Evolutionary conservation across 2,113 vertebrate genomes (phyloP).

Genomic region (Eupsittula cactorum): DNA sequence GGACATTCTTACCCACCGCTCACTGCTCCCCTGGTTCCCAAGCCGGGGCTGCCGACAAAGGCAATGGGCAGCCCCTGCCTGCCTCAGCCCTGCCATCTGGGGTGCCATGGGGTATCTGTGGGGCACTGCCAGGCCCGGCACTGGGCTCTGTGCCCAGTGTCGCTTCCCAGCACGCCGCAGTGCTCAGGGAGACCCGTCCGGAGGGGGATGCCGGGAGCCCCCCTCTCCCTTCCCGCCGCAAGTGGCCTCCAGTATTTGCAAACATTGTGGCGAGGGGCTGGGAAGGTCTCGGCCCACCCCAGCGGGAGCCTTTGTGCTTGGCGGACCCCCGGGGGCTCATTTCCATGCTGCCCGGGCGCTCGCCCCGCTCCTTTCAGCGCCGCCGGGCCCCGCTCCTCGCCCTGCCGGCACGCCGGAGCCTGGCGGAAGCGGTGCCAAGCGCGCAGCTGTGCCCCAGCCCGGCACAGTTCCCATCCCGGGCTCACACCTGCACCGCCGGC

Average conservation of each 20-base stretch:
- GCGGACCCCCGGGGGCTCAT: slow-evolving; percentile 49
- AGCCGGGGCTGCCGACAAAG: neutral
- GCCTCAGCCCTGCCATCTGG: neutral
- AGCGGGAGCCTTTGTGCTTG: slow-evolving; percentile 57
- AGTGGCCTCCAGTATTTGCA: slow-evolving; percentile 69
- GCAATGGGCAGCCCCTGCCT: neutral
- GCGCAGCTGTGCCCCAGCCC: neutral
- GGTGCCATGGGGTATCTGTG: neutral
- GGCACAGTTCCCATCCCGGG: rapidly evolving
- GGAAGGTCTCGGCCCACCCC: slow-evolving; percentile 59
- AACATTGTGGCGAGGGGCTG: slow-evolving; percentile 58
- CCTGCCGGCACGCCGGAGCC: neutral
- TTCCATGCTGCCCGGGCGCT: slow-evolving; percentile 47
- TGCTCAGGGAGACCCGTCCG: neutral
- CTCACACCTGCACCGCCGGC: rapidly evolving
- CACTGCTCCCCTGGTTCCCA: slow-evolving; percentile 47
- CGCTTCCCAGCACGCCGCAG: neutral
- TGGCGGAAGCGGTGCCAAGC: neutral
- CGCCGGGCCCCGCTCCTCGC: neutral
- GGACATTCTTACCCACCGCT: slow-evolving; percentile 39
- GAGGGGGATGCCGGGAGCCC: neutral
- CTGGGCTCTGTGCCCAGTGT: neutral
- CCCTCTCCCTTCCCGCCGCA: neutral
- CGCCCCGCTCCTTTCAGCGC: neutral
- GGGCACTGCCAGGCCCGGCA: neutral